Percentiles rank a stretch among this genome's conserved stretches.
These are phyloP conservation scores for Unio delphinus DNA, from an alignment of 2,888 invertebrate genomes.

Conservation along the genomic window DNA sequence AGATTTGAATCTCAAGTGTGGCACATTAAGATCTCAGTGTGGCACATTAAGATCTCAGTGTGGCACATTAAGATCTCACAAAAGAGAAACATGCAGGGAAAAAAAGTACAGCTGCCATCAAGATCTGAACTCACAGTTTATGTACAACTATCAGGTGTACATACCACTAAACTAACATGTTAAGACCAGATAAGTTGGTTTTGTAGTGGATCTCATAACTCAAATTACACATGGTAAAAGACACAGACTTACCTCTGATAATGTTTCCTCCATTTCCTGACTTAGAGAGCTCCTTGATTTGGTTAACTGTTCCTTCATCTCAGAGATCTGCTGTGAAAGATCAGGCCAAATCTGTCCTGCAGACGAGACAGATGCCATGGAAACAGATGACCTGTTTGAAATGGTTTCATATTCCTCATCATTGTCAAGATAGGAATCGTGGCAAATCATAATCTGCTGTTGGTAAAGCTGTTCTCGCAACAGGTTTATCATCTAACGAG, in stretches of 20 bases:
- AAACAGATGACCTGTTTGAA: conserved; percentile 5
- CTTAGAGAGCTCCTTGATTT: conserved; percentile 18
- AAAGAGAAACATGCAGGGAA: no score
- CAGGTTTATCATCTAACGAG: conserved; percentile 60
- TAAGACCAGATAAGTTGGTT: no score
- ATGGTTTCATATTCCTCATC: conserved; percentile 29
- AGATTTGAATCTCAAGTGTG: no score
- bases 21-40: no score
- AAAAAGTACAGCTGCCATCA: no score
- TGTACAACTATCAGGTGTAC: no score
- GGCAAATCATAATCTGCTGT: conserved; percentile 41
- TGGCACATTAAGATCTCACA: no score
- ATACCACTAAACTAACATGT: no score
- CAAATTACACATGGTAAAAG: no score
- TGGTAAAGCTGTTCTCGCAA: conserved; percentile 64
- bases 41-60: no score
- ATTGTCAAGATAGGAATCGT: conserved; percentile 21
- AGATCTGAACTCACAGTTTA: no score
- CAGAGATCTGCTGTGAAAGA: conserved; percentile 26
- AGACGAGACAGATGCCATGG: conserved; percentile 7
- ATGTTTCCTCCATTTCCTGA: conserved; percentile 17
- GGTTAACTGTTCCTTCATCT: conserved; percentile 18
- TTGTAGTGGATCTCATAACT: no score
- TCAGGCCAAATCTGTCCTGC: conserved; percentile 23
- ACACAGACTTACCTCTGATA: conserved; percentile 18